Base-by-base conservation (phyloP, 2,888 invertebrate species). In the Pyralis farinalis region DNA sequence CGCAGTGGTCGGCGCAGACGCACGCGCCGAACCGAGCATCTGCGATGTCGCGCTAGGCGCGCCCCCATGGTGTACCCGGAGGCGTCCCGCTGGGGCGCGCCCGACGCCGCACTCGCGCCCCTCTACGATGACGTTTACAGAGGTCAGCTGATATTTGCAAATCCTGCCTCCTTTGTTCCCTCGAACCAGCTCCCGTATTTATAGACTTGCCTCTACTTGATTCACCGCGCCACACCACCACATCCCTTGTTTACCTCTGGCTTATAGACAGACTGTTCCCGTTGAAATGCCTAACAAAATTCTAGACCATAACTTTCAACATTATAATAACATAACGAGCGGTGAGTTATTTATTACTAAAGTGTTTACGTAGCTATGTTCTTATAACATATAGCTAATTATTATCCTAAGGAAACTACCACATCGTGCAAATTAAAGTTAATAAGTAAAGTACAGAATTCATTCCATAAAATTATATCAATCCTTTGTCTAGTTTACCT, bases 81-180 rank as follows among this genome's bases (percentile, higher is more conserved):
- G 81, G 87, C 91, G 63, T 71, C 85, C 77, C 87, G 89, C 71
- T 89, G 90, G 88, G 88, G 85, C 90, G 91, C 85, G 87, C 91
- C 90, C 85, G 90, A 91, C 74, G 83, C 90, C 64, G 90, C 91
- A 59, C 91, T 91, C 86, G 89, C 91, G 64, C 91, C 91, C 74
- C 90, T 91, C 77, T 92, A 92, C 88, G 91, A 92, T 73, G 91
- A 92, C 85, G 91, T 91, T 70, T 92, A 91, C 79, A 79, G 92
- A 87, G 92, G 92, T 92, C 87, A 91, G 90, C 82, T 76, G 74
- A 72, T 67, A 67, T 65, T 71, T 61, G 61, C 65, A 64, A 64
- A 54, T 46, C 43, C 12, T 32, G 12, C 31, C 31, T 39, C 39
- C 39, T 33, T 39, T 39, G 39, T 39, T 39, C 2, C 16, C 39